Evolutionary conservation across 2,888 invertebrate genomes (phyloP), one percentile per base, ranked within the genome.

Genomic region (Chaitophorus viminalis): DNA sequence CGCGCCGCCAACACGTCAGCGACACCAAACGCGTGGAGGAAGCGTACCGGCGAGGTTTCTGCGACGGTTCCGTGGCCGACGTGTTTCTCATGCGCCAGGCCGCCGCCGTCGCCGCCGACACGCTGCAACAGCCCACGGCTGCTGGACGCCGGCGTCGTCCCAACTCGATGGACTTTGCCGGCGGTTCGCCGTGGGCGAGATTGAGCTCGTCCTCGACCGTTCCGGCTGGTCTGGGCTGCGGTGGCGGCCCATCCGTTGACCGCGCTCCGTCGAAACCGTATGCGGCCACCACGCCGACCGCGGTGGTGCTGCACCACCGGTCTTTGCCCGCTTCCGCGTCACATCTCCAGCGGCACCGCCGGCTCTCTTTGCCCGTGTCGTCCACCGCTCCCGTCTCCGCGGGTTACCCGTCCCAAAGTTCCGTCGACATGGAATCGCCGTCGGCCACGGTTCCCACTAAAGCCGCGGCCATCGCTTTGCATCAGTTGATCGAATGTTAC

Each of bases 391-490:
- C 14, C 25, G 75, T 9, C 25, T 21, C 14, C 17, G n/a, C n/a
- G n/a, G 60, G 54, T 52, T 74, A 70, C 74, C 88, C 89, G 33
- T 82, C 82, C 90, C n/a, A 70, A 11, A 94, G 94, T 14, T 88
- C 92, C 92, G 54, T 90, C 90, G 31, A 89, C 89, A 74, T 89
- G 79, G 77, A 90, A 89, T 75, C 90, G 89, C 86, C 83, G 89
- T n/a, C 89, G 72, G 88, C 89, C 60, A 81, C 86, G 8, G 89
- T 90, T 81, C 87, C 89, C 25, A 90, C 90, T 2, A 90, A 86
- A 83, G 89, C 90, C n/a, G 89, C 95, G 39, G 92, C 95, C 0
- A 94, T 95, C 90, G 95, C 95, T 14, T 94, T 95, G 75, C 93
- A 94, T 33, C 89, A 89, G 89, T 94, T 95, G 90, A 92, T 95